These are phyloP conservation scores for Agapetus fuscipes DNA, from an alignment of 2,888 invertebrate species.

Conservation along the genomic window DNA sequence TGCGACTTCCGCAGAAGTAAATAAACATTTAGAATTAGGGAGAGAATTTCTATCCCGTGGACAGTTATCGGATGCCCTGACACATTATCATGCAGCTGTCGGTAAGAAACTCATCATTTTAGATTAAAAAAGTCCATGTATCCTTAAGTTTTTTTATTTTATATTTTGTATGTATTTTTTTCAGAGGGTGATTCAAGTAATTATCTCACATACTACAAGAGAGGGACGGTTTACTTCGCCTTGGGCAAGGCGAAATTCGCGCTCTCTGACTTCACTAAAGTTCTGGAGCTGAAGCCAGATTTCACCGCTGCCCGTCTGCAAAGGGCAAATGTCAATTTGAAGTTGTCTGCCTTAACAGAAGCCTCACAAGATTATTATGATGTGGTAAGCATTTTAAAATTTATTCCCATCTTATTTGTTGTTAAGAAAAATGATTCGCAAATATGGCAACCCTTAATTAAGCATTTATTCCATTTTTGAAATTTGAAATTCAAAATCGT, in stretches of 20 bases:
- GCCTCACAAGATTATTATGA: slow-evolving; percentile 74
- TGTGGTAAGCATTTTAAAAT: slow-evolving; percentile 58
- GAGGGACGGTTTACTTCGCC: slow-evolving; percentile 94
- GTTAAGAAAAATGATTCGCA: not conserved
- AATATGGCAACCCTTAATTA: too few relatives aligned
- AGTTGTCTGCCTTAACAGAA: slow-evolving; percentile 73
- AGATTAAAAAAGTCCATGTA: too few relatives aligned
- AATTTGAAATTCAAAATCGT: too few relatives aligned
- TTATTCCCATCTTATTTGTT: not conserved
- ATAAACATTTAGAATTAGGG: slow-evolving; percentile 90
- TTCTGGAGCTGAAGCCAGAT: slow-evolving; percentile 88
- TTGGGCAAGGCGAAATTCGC: slow-evolving; percentile 94
- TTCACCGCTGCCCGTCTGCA: slow-evolving; percentile 82
- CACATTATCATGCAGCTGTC: slow-evolving; percentile 96
- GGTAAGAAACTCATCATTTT: too few relatives aligned
- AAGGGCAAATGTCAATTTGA: slow-evolving; percentile 80
- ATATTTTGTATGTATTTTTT: slow-evolving; percentile 24
- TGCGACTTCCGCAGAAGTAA: slow-evolving; percentile 67
- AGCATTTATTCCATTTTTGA: too few relatives aligned
- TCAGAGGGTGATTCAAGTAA: slow-evolving; percentile 92
- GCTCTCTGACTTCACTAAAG: slow-evolving; percentile 84
- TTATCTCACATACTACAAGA: slow-evolving; percentile 91
- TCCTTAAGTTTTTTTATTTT: too few relatives aligned
- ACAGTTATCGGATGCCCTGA: slow-evolving; percentile 90
- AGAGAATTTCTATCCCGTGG: slow-evolving; percentile 85